Evolutionary conservation across 2,797 vertebrate species (phyloP).

Genomic region (Pogoniulus pusillus): DNA sequence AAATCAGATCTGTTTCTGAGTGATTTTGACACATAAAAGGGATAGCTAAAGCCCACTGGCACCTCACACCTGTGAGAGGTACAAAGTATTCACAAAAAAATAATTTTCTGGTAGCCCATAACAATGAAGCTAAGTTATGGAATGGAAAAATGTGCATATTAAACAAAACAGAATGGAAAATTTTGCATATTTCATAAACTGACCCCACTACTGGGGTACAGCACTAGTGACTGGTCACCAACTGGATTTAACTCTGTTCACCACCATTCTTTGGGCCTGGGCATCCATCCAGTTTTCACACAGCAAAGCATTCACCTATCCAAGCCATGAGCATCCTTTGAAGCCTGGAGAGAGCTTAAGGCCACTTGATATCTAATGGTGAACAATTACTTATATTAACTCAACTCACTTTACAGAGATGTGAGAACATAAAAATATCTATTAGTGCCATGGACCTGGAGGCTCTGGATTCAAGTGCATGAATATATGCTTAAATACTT

Average conservation of each 20-base stretch:
- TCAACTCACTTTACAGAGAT: not conserved
- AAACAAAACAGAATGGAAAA: no score
- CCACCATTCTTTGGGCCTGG: no score
- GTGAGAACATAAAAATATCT: not conserved
- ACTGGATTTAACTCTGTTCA: no score
- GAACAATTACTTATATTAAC: not conserved
- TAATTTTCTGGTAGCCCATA: not conserved
- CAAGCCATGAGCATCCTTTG: not conserved
- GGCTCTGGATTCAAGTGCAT: not conserved
- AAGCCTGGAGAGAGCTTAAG: not conserved
- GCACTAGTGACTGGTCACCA: no score
- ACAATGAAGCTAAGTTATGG: not conserved
- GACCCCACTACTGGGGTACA: no score
- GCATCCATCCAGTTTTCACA: no score
- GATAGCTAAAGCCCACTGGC: not conserved
- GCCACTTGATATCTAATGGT: not conserved
- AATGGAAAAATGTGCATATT: not conserved
- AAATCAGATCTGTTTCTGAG: not conserved
- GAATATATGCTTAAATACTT: not conserved
- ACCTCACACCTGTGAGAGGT: not conserved
- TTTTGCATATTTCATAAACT: no score
- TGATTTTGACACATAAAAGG: not conserved
- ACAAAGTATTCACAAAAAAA: not conserved
- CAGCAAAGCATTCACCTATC: no score
- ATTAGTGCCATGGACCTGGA: not conserved